A percentile compares a stretch with the other conserved stretches of the same genome.
Conservation (phyloP, 2,797 vertebrate species). For the Rousettus madagascariensis region DNA sequence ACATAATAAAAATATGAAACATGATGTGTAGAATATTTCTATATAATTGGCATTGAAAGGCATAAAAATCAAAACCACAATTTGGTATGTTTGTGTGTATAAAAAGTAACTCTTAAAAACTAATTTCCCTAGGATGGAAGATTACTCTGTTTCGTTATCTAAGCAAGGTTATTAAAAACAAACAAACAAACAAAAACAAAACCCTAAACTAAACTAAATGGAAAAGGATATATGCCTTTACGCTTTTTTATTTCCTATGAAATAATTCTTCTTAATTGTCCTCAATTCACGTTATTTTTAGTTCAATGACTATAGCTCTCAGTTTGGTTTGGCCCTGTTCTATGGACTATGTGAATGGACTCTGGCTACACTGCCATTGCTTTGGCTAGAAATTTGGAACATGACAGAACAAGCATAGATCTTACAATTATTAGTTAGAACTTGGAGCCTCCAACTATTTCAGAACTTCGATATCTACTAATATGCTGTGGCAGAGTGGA, state of each 20-base stretch:
- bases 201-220: neutral
- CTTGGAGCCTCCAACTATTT: slow-evolving; percentile 79
- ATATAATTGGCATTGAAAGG: slow-evolving; percentile 18
- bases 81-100: neutral
- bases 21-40: neutral
- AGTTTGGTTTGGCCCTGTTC: slow-evolving; percentile 31
- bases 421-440: slow-evolving; percentile 79
- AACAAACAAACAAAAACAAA: neutral
- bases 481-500: slow-evolving; percentile 82
- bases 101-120: slow-evolving; percentile 39
- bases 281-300: slow-evolving; percentile 54
- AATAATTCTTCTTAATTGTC: slow-evolving; percentile 39
- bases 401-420: slow-evolving; percentile 72
- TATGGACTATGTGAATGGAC: neutral
- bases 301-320: slow-evolving; percentile 28
- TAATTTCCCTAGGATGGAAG: neutral
- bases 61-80: slow-evolving; percentile 21
- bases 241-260: slow-evolving; percentile 37
- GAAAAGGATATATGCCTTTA: neutral
- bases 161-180: slow-evolving; percentile 24
- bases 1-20: neutral
- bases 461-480: slow-evolving; percentile 84
- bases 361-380: neutral
- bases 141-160: neutral
- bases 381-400: slow-evolving; percentile 60